Percentiles rank a stretch among this genome's conserved stretches.
phyloP scores from a whole-genome alignment of 2,888 invertebrate species.

The Campoplex nolae region DNA sequence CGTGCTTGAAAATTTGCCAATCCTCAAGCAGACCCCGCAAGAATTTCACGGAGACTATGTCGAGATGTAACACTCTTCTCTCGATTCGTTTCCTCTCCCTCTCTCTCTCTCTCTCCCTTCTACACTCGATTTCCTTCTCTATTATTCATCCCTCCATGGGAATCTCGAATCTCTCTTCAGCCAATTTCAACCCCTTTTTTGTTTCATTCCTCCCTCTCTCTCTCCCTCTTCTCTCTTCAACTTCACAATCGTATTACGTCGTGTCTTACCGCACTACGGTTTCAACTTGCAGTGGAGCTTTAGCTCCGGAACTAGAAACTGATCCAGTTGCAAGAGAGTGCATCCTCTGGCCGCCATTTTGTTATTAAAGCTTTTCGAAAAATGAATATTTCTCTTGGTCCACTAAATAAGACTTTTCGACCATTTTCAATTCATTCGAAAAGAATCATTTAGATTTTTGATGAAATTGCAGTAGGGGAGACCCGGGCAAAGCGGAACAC shows the following conservation, averaged over 20 bases:
- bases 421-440: background rate
- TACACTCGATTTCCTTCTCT: slow-evolving; percentile 47
- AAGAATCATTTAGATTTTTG: no score
- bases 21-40: slow-evolving; percentile 26
- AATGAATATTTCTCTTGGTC: background rate
- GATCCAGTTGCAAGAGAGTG: background rate
- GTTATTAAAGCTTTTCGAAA: background rate
- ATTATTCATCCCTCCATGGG: slow-evolving; percentile 50
- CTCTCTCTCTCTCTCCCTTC: background rate
- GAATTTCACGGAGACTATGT: background rate
- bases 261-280: background rate
- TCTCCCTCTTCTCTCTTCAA: background rate
- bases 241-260: background rate
- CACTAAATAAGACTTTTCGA: background rate
- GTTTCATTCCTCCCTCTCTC: background rate
- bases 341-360: slow-evolving; percentile 10
- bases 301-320: background rate
- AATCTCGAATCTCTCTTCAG: background rate
- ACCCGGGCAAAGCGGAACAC: no score
- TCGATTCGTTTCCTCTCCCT: background rate
- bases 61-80: slow-evolving; percentile 17
- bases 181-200: slow-evolving; percentile 9
- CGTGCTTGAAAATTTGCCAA: slow-evolving; percentile 53
- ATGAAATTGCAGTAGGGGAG: no score
- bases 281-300: slow-evolving; percentile 7